phyloP scores from a whole-genome alignment of 2,888 invertebrate species.

The Rapana venosa region DNA sequence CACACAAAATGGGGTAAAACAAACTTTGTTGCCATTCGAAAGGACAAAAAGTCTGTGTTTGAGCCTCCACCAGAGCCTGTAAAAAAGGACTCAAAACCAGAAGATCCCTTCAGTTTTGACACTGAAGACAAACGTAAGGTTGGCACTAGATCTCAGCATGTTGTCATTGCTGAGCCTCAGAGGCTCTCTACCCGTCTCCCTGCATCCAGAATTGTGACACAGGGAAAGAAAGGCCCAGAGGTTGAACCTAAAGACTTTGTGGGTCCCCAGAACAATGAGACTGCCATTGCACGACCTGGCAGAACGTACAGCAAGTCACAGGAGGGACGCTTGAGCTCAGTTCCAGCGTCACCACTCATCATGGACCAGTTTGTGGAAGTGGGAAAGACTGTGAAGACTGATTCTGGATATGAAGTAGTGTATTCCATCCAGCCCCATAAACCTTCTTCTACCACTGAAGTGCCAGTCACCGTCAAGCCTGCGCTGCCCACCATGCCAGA shows the following conservation, averaged over 20 bases:
- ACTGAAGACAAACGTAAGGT: slow-evolving; percentile 62
- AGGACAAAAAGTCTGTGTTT: slow-evolving; percentile 56
- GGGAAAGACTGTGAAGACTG: slow-evolving; percentile 41
- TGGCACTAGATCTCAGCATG: slow-evolving; percentile 49
- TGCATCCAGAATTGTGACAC: slow-evolving; percentile 50
- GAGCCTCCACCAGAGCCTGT: slow-evolving; percentile 44
- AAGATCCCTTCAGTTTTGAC: slow-evolving; percentile 73
- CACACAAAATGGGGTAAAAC: slow-evolving; percentile 72
- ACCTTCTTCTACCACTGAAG: not conserved
- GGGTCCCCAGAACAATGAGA: slow-evolving; percentile 11
- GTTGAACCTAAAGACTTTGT: not conserved
- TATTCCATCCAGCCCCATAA: slow-evolving; percentile 33
- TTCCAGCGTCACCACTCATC: slow-evolving; percentile 27
- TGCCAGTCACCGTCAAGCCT: not conserved
- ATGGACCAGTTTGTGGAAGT: slow-evolving; percentile 49
- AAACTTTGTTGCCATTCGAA: slow-evolving; percentile 67
- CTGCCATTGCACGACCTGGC: slow-evolving; percentile 34
- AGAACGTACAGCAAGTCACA: slow-evolving; percentile 36
- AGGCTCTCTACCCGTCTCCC: slow-evolving; percentile 42
- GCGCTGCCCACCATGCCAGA: not conserved
- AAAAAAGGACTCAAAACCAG: slow-evolving; percentile 45
- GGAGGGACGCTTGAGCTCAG: slow-evolving; percentile 24
- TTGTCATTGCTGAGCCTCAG: slow-evolving; percentile 35
- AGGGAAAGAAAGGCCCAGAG: slow-evolving; percentile 13
- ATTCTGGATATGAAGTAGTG: slow-evolving; percentile 39